Conservation (phyloP, 1,140 invertebrate genomes). For the Drosophila azteca region DNA sequence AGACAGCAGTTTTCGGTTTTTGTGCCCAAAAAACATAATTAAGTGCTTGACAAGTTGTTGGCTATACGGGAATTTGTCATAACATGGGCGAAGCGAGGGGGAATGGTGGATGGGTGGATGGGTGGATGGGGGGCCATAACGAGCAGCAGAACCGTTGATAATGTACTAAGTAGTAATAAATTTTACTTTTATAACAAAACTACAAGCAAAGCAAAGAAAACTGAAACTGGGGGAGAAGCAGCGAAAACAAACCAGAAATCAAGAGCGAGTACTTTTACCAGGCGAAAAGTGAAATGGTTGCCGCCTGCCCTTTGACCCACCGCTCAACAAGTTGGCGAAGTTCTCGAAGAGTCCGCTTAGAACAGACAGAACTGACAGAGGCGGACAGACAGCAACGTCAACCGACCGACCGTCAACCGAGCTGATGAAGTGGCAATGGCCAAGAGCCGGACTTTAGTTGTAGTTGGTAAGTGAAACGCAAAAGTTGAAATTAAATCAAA, state of each 20-base stretch:
- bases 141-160: constrained; percentile 56
- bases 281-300: constrained; percentile 61
- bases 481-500: constrained; percentile 82
- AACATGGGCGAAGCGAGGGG: not conserved
- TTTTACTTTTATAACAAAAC: constrained; percentile 76
- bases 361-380: not conserved
- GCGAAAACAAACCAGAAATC: constrained; percentile 68
- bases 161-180: constrained; percentile 76
- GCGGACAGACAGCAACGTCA: not conserved
- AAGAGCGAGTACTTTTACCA: constrained; percentile 31
- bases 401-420: constrained; percentile 37
- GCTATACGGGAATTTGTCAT: constrained; percentile 31
- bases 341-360: constrained; percentile 3
- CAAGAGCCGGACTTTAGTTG: constrained; percentile 66
- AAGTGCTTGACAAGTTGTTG: constrained; percentile 76
- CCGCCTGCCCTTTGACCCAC: constrained; percentile 17
- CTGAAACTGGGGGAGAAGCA: constrained; percentile 15
- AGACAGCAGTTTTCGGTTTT: constrained; percentile 47
- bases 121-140: not conserved
- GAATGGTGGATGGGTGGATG: not conserved
- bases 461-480: constrained; percentile 67
- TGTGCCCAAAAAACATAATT: constrained; percentile 77
- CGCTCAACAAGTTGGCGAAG: constrained; percentile 70
- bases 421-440: constrained; percentile 75
- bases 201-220: constrained; percentile 52